These are phyloP conservation scores for Drosophila sp. DNA, from an alignment of 1,140 invertebrate genomes.

Conservation along the genomic window DNA sequence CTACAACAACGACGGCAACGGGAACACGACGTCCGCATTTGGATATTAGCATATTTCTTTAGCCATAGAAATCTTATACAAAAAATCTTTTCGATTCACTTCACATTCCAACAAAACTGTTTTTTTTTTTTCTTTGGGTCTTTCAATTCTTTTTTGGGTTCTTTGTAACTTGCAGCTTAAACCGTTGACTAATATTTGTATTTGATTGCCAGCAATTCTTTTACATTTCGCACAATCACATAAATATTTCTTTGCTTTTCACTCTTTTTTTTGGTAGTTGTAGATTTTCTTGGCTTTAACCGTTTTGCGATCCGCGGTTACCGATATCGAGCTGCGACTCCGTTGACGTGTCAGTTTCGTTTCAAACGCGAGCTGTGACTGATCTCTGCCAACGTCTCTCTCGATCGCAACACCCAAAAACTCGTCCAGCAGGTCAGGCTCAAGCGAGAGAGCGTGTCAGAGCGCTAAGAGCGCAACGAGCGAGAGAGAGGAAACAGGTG, in stretches of 20 bases:
- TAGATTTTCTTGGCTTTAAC: constrained; percentile 64
- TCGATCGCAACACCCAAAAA: constrained; percentile 47
- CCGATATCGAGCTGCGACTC: constrained; percentile 38
- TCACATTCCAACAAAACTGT: constrained; percentile 64
- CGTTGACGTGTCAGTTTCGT: constrained; percentile 84
- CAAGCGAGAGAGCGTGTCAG: constrained; percentile 4
- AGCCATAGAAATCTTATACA: constrained; percentile 73
- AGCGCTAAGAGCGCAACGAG: constrained; percentile 50
- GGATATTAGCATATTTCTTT: constrained; percentile 79
- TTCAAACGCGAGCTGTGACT: constrained; percentile 80
- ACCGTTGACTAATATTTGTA: constrained; percentile 23
- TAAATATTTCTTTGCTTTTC: constrained; percentile 33
- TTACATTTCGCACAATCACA: constrained; percentile 49
- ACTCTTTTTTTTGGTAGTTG: constrained; percentile 39
- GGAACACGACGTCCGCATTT: constrained; percentile 43
- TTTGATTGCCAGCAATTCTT: constrained; percentile 58
- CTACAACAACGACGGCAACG: constrained; percentile 17
- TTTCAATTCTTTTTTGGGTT: constrained; percentile 17
- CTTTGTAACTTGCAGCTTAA: constrained; percentile 5
- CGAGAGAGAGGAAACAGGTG: constrained; percentile 23
- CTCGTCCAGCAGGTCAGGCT: constrained; percentile 58
- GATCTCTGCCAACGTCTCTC: constrained; percentile 57
- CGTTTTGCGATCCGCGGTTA: constrained; percentile 40
- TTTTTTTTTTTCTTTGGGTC: constrained; percentile 28
- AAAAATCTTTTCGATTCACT: constrained; percentile 75